These are phyloP conservation scores for Colletes latitarsis DNA, from an alignment of 1,140 invertebrate species.

Conservation along the genomic window DNA sequence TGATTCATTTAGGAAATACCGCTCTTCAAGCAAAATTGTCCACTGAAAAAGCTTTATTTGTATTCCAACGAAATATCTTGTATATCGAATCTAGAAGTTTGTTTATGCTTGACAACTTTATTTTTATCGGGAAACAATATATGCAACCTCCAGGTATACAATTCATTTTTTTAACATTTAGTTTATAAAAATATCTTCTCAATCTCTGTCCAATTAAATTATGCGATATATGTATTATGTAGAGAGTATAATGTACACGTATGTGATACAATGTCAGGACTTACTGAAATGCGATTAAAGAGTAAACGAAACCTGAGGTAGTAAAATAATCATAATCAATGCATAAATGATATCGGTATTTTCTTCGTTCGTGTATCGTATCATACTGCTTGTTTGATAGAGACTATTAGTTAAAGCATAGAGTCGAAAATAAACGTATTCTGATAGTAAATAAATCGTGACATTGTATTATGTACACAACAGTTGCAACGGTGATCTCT, in stretches of 20 bases:
- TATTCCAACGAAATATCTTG: conserved; percentile 57
- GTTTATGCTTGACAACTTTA: conserved; percentile 29
- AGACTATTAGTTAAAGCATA: no score
- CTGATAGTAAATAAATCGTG: no score
- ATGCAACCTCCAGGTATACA: conserved; percentile 35
- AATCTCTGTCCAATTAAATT: background rate
- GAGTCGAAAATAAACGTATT: no score
- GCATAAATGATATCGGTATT: no score
- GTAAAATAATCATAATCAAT: no score
- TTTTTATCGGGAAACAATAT: conserved; percentile 57
- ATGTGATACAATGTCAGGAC: no score
- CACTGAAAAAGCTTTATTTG: conserved; percentile 54
- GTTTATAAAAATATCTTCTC: background rate
- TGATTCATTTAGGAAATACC: conserved; percentile 42
- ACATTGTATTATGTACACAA: no score
- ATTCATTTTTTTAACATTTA: background rate
- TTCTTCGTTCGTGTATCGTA: no score
- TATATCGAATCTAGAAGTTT: conserved; percentile 49
- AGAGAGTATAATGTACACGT: no score
- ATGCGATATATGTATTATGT: background rate
- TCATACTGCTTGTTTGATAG: no score
- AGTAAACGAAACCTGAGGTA: no score
- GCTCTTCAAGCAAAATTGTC: conserved; percentile 32
- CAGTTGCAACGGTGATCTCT: background rate
- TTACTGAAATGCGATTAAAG: no score